Evolutionary conservation across 2,888 invertebrate species (phyloP).

Genomic region (Antitype chi): DNA sequence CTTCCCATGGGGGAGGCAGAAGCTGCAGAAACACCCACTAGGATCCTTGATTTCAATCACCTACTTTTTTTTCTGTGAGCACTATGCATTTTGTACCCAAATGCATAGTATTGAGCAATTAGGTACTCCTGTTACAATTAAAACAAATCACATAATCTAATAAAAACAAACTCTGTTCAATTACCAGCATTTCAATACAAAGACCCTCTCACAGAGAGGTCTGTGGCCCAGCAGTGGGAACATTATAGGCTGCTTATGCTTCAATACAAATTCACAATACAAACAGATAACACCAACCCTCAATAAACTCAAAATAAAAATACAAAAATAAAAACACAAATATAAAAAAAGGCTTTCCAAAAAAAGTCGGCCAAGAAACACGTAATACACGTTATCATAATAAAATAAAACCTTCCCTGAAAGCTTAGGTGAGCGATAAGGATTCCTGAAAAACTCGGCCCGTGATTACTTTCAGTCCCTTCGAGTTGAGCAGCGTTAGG

Average conservation of each 20-base stretch:
- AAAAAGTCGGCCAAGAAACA: slow-evolving; percentile 41
- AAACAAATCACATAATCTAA: neutral
- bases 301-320: slow-evolving; percentile 18
- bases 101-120: too few species aligned
- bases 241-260: too few species aligned
- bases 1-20: too few species aligned
- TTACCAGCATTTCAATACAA: neutral
- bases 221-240: too few species aligned
- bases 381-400: slow-evolving; percentile 63
- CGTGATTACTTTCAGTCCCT: slow-evolving; percentile 67
- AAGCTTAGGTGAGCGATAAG: slow-evolving; percentile 68
- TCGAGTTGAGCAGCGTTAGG: slow-evolving; percentile 40
- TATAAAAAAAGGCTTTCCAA: slow-evolving; percentile 25
- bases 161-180: neutral
- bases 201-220: too few species aligned
- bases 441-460: slow-evolving; percentile 60
- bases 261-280: neutral
- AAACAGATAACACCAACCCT: neutral
- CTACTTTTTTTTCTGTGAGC: neutral
- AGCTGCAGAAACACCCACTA: too few species aligned
- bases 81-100: too few species aligned
- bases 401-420: slow-evolving; percentile 63
- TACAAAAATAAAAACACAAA: slow-evolving; percentile 22
- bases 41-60: neutral
- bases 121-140: neutral